phyloP scores from a whole-genome alignment of 2,113 vertebrate genomes.

The Oryzias melastigma region DNA sequence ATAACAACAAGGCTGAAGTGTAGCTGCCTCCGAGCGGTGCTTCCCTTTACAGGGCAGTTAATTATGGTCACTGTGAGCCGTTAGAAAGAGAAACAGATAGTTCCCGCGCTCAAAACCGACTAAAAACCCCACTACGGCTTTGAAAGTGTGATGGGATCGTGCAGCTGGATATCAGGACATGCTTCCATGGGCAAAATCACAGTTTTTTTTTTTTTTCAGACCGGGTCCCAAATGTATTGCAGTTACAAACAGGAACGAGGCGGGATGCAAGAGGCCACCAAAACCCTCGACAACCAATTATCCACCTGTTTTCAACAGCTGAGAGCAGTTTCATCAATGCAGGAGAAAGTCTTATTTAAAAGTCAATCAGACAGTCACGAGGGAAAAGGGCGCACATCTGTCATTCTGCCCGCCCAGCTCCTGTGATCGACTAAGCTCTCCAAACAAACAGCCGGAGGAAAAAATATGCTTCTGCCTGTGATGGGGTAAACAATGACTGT shows the following conservation, averaged over 20 bases:
- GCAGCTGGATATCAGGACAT: constrained; percentile 42
- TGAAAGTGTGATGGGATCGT: constrained; percentile 32
- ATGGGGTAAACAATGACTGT: constrained; percentile 4
- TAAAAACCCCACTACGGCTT: constrained; percentile 36
- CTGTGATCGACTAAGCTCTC: constrained; percentile 5
- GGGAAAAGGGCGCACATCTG: constrained; percentile 46
- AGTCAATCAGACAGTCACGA: constrained; percentile 48
- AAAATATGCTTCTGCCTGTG: constrained; percentile 6
- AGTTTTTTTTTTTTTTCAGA: constrained; percentile 31
- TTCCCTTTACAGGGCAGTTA: constrained; percentile 47
- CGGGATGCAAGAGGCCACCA: constrained; percentile 25
- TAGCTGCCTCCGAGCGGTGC: constrained; percentile 38
- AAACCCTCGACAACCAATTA: constrained; percentile 50
- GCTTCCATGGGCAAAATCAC: constrained; percentile 28
- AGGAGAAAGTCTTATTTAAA: constrained; percentile 52
- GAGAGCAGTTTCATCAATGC: constrained; percentile 41
- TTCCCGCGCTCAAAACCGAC: constrained; percentile 21
- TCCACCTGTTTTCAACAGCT: constrained; percentile 61
- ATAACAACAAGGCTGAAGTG: constrained; percentile 36
- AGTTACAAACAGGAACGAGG: constrained; percentile 43
- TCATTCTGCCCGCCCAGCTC: constrained; percentile 27
- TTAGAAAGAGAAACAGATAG: constrained; percentile 24
- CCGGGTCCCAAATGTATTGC: constrained; percentile 37
- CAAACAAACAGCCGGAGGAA: constrained; percentile 6
- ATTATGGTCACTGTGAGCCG: constrained; percentile 37